These are phyloP conservation scores for Riptortus pedestris DNA, from an alignment of 1,140 invertebrate genomes.

Conservation along the genomic window DNA sequence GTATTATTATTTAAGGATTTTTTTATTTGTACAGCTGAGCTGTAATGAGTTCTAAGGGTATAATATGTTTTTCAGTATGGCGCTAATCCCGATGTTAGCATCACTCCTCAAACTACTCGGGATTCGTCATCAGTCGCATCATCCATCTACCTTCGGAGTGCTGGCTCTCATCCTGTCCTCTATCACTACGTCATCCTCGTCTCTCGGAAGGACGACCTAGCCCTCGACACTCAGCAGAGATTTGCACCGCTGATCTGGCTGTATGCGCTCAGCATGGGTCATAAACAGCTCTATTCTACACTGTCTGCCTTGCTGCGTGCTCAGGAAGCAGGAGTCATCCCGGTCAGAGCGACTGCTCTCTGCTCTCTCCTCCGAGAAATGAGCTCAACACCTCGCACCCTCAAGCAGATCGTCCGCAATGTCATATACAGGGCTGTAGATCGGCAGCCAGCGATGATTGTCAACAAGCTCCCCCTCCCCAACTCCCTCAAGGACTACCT, in stretches of 20 bases:
- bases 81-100: conserved; percentile 48
- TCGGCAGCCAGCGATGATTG: conserved; percentile 48
- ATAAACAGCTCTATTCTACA: conserved; percentile 50
- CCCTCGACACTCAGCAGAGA: conserved; percentile 49
- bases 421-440: conserved; percentile 52
- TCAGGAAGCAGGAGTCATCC: conserved; percentile 53
- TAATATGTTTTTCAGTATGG: conserved; percentile 44
- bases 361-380: conserved; percentile 48
- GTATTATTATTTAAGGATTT: no score
- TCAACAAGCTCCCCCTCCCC: conserved; percentile 56
- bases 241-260: conserved; percentile 54
- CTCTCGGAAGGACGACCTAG: conserved; percentile 53
- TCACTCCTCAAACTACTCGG: conserved; percentile 28
- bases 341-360: conserved; percentile 49
- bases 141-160: conserved; percentile 23
- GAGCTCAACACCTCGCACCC: conserved; percentile 48
- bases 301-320: conserved; percentile 49
- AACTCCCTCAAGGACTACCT: conserved; percentile 56
- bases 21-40: no score
- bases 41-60: no score
- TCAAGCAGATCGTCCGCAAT: conserved; percentile 54
- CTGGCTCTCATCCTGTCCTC: conserved; percentile 36
- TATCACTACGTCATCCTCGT: conserved; percentile 59
- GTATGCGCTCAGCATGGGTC: conserved; percentile 57
- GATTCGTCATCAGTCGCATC: conserved; percentile 28